Base-by-base conservation (phyloP, 1,140 invertebrate genomes). In the Drosophila arawakana region DNA sequence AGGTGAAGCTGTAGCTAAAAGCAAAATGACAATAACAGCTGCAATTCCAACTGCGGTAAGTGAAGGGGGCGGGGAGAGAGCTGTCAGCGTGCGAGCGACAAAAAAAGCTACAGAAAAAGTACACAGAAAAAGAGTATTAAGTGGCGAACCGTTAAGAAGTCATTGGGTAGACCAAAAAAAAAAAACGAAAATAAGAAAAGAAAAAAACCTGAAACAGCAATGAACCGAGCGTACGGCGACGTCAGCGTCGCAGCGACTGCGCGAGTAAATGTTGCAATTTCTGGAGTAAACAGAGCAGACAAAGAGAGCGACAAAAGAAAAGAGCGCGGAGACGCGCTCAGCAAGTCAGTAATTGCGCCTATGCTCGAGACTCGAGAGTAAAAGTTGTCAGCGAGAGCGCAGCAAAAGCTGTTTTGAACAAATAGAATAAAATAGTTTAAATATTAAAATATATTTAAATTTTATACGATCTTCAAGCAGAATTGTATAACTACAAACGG, bases 1-100 rank as follows among this genome's bases (percentile, higher is more conserved):
- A 88, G 76, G 68, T 78, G 65, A 81, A 73, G 82, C 81, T 83
- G 73, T 35, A 69, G 81, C 61, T 55, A 50, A 86, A 86, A 74
- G 82, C 76, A 88, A 86, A 88, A 89, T 88, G 84, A 89, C 83
- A 88, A 88, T 83, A 88, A 89, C 83, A 88, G 84, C 83, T 89
- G 83, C 84, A 89, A 70, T 74, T 78, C 49, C 44, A 18, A 54
- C 47, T 7, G 13, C 7, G 41, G 41, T 10, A 37, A 0, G 1
- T 1, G 2, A 21, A 49, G 15, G 46, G 58, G 55, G 18, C 55
- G 44, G 37, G n/a, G 8, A 25, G 47, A 7, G 30, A 11, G 52
- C 25, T 34, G 73, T 59, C 76, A 78, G 68, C 63, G 67, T 67
- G 47, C 63, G 78, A 73, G 62, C 49, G 15, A 65, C 65, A 62